phyloP scores from a whole-genome alignment of 2,888 invertebrate genomes.

The Clusia tigrina region DNA sequence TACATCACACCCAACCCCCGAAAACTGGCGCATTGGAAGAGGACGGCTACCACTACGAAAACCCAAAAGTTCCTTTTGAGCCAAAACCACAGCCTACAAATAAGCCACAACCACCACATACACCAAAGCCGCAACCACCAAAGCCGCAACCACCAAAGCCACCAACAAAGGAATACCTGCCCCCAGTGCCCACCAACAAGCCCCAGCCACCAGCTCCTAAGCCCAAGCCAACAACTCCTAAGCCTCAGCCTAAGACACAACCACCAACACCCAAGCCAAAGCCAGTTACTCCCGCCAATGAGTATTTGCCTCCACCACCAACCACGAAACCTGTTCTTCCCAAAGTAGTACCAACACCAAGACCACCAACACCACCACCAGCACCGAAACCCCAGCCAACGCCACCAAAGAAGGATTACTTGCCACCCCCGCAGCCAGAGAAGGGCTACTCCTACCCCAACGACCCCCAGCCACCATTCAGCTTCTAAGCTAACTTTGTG shows the following conservation, averaged over 20 bases:
- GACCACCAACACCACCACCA: slow-evolving; percentile 20
- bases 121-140: slow-evolving; percentile 9
- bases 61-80: slow-evolving; percentile 30
- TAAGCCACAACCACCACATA: slow-evolving; percentile 12
- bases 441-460: slow-evolving; percentile 57
- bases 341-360: slow-evolving; percentile 23
- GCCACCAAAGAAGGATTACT: background rate
- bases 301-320: background rate
- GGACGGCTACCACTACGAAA: slow-evolving; percentile 46
- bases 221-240: background rate
- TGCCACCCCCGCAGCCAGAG: slow-evolving; percentile 22
- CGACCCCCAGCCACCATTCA: slow-evolving; percentile 54
- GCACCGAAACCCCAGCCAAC: slow-evolving; percentile 5
- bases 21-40: slow-evolving; percentile 43
- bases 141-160: slow-evolving; percentile 12
- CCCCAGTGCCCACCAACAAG: too few species aligned
- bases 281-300: slow-evolving; percentile 1
- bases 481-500: slow-evolving; percentile 42
- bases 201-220: slow-evolving; percentile 29
- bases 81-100: slow-evolving; percentile 19
- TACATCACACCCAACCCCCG: background rate
- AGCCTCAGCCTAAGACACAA: too few species aligned
- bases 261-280: slow-evolving; percentile 2
- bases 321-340: slow-evolving; percentile 7
- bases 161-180: too few species aligned